These are phyloP conservation scores for Oegoconia quadripuncta DNA, from an alignment of 2,888 invertebrate genomes.

Conservation along the genomic window DNA sequence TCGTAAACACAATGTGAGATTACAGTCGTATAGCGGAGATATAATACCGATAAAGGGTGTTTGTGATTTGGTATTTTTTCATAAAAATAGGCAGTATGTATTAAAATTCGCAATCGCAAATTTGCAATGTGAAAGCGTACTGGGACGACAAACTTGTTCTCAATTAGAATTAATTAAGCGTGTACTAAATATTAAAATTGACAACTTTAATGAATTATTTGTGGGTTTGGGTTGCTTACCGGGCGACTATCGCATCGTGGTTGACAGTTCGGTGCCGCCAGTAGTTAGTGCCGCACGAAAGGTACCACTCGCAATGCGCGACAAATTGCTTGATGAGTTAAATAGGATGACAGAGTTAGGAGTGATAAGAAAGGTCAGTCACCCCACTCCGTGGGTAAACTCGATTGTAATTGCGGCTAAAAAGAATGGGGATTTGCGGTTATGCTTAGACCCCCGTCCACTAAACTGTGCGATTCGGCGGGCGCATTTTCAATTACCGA, in stretches of 20 bases:
- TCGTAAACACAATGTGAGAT: conserved; percentile 6
- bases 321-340: conserved; percentile 3
- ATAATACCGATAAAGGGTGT: conserved; percentile 12
- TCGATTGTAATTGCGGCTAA: conserved; percentile 11
- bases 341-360: conserved; percentile 11
- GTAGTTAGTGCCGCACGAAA: conserved; percentile 15
- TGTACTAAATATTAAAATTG: conserved; percentile 5
- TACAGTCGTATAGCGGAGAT: conserved; percentile 15
- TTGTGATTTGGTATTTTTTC: conserved; percentile 8
- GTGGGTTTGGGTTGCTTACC: conserved; percentile 14
- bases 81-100: conserved; percentile 10
- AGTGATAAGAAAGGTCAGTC: conserved; percentile 14
- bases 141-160: conserved; percentile 7
- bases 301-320: conserved; percentile 5
- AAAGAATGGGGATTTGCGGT: conserved; percentile 7
- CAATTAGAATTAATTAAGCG: conserved; percentile 9
- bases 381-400: no score
- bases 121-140: conserved; percentile 6
- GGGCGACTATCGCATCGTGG: conserved; percentile 13
- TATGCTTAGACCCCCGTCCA: conserved; percentile 10
- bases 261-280: conserved; percentile 10
- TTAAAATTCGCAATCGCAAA: conserved; percentile 12
- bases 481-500: conserved; percentile 11
- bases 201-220: conserved; percentile 4
- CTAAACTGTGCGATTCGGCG: conserved; percentile 9